These are phyloP conservation scores for Rutilus rutilus DNA, from an alignment of 2,113 vertebrate genomes.

Conservation along the genomic window DNA sequence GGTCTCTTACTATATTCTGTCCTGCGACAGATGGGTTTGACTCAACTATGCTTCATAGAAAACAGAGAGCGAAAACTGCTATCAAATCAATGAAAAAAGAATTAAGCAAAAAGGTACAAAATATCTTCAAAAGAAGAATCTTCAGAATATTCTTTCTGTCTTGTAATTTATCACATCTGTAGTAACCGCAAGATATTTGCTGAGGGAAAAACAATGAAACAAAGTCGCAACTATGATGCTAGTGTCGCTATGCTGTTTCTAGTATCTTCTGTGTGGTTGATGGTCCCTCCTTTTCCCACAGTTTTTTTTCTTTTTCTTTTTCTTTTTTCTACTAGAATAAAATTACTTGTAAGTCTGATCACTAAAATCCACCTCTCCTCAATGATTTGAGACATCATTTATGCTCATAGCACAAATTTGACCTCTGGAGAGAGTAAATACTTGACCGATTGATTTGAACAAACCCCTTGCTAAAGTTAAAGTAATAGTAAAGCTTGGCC, in stretches of 20 bases:
- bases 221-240: too few species aligned
- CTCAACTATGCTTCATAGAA: neutral
- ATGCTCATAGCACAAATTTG: neutral
- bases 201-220: too few species aligned
- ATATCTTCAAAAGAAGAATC: neutral
- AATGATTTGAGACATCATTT: too few species aligned
- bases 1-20: neutral
- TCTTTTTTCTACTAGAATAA: too few species aligned
- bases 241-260: too few species aligned
- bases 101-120: neutral
- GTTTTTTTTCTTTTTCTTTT: too few species aligned
- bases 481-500: neutral
- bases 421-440: neutral
- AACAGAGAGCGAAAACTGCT: neutral
- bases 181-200: neutral
- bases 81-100: neutral
- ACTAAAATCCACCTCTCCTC: neutral
- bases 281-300: too few species aligned
- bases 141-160: neutral
- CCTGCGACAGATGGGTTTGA: neutral
- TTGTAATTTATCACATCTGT: neutral
- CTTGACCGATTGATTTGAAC: neutral
- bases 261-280: too few species aligned
- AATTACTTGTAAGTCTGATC: neutral
- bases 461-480: neutral